Evolutionary conservation across 2,797 vertebrate species (phyloP).

Genomic region (Lutjanus argentimaculatus): DNA sequence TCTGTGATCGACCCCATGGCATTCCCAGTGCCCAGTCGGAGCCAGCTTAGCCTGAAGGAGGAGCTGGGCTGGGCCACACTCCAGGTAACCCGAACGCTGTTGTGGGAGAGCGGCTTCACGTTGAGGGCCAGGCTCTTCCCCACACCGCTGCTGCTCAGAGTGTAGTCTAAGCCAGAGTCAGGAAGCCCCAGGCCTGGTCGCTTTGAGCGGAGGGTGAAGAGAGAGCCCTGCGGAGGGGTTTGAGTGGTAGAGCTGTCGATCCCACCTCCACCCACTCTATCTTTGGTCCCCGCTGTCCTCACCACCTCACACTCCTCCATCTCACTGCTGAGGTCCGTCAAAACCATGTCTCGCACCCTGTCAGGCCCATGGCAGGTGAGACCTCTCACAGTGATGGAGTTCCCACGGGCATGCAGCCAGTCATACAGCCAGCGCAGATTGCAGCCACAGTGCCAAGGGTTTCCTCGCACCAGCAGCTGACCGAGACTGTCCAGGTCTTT

Average conservation of each 20-base stretch:
- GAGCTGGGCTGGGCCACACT: slow-evolving; percentile 90
- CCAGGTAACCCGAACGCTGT: slow-evolving; percentile 93
- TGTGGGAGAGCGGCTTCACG: slow-evolving; percentile 92
- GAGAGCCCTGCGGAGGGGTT: slow-evolving; percentile 90
- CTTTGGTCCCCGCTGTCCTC: slow-evolving; percentile 77
- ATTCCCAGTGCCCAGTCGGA: slow-evolving; percentile 90
- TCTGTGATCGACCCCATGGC: slow-evolving; percentile 95
- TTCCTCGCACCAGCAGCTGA: slow-evolving; percentile 92
- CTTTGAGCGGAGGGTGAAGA: slow-evolving; percentile 93
- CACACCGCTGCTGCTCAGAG: slow-evolving; percentile 88
- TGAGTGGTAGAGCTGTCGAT: slow-evolving; percentile 82
- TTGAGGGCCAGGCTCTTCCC: slow-evolving; percentile 91
- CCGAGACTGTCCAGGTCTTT: slow-evolving; percentile 92
- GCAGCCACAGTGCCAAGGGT: slow-evolving; percentile 97
- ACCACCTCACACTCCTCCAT: slow-evolving; percentile 93
- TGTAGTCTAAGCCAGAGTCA: slow-evolving; percentile 91
- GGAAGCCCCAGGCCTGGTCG: slow-evolving; percentile 90
- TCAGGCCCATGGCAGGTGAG: slow-evolving; percentile 94
- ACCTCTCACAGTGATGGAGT: slow-evolving; percentile 92
- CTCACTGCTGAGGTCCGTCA: slow-evolving; percentile 90
- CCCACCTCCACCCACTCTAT: slow-evolving; percentile 74
- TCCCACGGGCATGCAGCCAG: slow-evolving; percentile 90
- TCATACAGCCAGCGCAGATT: slow-evolving; percentile 94
- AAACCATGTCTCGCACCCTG: slow-evolving; percentile 90
- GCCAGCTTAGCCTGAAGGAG: slow-evolving; percentile 94